A percentile compares a stretch with the other conserved stretches of the same genome.
These are phyloP conservation scores for Agrilus planipennis DNA, from an alignment of 1,140 invertebrate genomes.

Conservation along the genomic window DNA sequence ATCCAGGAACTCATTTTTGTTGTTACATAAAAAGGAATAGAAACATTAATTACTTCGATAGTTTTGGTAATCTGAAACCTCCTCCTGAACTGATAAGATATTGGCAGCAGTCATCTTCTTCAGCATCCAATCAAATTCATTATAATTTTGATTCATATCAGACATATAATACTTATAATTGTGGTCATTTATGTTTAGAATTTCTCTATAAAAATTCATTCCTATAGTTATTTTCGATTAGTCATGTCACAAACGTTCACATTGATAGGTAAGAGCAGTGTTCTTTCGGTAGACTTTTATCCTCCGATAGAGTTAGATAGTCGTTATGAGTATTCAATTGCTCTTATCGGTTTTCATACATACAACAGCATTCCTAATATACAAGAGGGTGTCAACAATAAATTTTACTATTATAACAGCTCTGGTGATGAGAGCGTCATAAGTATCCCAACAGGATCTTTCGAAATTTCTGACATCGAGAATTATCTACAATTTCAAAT, in stretches of 20 bases:
- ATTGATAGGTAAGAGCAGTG: no score
- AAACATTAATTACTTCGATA: constrained; percentile 20
- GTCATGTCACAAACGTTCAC: no score
- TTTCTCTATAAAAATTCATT: constrained; percentile 14
- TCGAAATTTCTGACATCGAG: constrained; percentile 29
- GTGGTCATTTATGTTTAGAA: constrained; percentile 23
- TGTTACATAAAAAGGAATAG: constrained; percentile 24
- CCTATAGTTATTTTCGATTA: no score
- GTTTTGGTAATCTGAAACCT: constrained; percentile 27
- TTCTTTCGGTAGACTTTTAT: no score
- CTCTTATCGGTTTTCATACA: no score
- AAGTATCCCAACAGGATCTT: constrained; percentile 25
- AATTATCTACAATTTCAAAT: constrained; percentile 9
- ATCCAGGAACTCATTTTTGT: constrained; percentile 30
- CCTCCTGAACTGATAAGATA: constrained; percentile 19
- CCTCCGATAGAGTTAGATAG: no score
- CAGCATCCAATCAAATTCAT: constrained; percentile 2
- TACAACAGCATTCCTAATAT: no score
- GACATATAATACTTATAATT: constrained; percentile 12
- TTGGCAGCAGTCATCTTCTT: background rate
- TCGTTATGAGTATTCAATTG: no score
- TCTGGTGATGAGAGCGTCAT: constrained; percentile 22
- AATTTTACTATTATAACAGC: constrained; percentile 30
- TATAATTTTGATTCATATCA: constrained; percentile 12
- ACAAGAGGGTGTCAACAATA: no score